Evolutionary conservation across 2,113 vertebrate species (phyloP).

Genomic region (Prochilodus magdalenae): DNA sequence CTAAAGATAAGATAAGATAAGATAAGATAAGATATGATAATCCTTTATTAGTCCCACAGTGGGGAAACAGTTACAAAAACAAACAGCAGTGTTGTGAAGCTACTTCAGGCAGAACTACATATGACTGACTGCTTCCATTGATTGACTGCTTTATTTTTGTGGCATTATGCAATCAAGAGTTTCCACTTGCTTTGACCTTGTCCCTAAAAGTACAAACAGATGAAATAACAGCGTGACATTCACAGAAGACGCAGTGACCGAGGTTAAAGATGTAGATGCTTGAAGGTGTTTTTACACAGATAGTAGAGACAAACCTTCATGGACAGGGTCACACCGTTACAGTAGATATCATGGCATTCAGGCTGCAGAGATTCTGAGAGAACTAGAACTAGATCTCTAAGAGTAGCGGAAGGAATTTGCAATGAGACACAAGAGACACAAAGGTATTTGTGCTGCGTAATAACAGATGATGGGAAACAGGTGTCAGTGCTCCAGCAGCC

Average conservation of each 20-base stretch:
- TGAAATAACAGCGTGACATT: neutral
- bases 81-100: no score
- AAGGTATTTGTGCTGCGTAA: neutral
- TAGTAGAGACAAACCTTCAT: neutral
- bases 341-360: neutral
- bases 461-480: neutral
- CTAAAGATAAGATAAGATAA: no score
- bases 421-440: conserved; percentile 1
- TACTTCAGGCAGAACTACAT: neutral
- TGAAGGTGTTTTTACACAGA: neutral
- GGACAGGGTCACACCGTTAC: neutral
- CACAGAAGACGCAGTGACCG: neutral
- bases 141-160: neutral
- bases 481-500: no score
- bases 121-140: neutral
- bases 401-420: neutral
- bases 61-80: no score
- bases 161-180: neutral
- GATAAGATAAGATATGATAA: no score
- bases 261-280: neutral
- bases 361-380: neutral
- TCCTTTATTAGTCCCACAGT: no score
- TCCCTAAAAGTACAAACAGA: neutral
- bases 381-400: neutral
- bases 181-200: neutral